Base-by-base conservation (phyloP, 2,113 vertebrate species). In the Callipepla californica region DNA sequence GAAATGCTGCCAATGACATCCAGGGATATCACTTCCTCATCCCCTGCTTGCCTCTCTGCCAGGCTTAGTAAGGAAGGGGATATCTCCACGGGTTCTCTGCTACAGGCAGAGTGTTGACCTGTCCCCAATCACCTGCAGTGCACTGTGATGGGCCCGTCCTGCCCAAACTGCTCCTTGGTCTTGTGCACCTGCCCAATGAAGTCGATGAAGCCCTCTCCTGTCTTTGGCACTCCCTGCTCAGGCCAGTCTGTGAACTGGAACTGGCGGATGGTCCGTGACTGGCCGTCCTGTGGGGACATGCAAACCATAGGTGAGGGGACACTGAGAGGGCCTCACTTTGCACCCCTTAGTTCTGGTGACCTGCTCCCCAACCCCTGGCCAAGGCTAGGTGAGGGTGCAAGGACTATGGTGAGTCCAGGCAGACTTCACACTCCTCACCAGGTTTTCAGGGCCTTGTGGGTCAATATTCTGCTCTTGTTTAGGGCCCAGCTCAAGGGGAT, bases 181-280 rank as follows among this genome's bases (percentile, higher is more conserved):
- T 99, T 99, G 97, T 99, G 99, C 88, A 99, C 99, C 92, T 99
- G 99, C 40, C 99, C 99, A 4, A 99, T 99, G 96, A 99, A 99
- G 95, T 99, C 99, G 1, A 99, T 99, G 97, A 99, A 99, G 91
- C 99, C 99, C 96, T 99, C 99, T 8, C 98, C 99, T 0, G 98
- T 99, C 98, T 99, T 99, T 96, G 99, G 99, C 94, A 99, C 99
- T 22, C 99, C 99, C 94, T 99, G 99, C 87, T 99, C 99, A 13
- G 99, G 99, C 99, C 99, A 99, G 95, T 99, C 99, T 32, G 98
- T 99, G 97, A 99, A 99, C 98, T 99, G 99, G 97, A 99, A 99
- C 97, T 99, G 99, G 80, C 99, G 98, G 95, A 99, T 99, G 50
- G 99, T 99, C 95, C 99, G 98, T 1, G 99, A 99, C 94, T 99